phyloP scores from a whole-genome alignment of 2,797 vertebrate genomes.

The Lateolabrax maculatus region DNA sequence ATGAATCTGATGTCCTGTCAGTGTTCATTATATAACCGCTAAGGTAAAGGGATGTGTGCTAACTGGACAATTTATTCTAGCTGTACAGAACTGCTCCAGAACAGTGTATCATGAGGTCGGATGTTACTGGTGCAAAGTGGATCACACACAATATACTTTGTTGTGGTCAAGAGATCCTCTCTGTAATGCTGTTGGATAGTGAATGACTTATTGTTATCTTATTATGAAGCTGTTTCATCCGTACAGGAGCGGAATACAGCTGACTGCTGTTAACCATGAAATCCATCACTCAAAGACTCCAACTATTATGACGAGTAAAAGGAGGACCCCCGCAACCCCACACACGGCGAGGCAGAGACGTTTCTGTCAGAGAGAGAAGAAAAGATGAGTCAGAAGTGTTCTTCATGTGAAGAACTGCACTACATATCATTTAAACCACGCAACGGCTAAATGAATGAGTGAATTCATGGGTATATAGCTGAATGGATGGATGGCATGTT shows the following conservation, averaged over 20 bases:
- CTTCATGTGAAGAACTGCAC: neutral
- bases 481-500: slow-evolving; percentile 11
- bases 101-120: slow-evolving; percentile 36
- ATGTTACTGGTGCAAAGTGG: slow-evolving; percentile 30
- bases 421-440: neutral
- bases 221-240: slow-evolving; percentile 31
- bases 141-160: slow-evolving; percentile 35
- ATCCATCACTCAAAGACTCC: slow-evolving; percentile 69
- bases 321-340: slow-evolving; percentile 84
- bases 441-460: neutral
- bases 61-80: neutral
- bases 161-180: slow-evolving; percentile 24
- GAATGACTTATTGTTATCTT: slow-evolving; percentile 17
- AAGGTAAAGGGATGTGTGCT: slow-evolving; percentile 1
- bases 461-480: neutral
- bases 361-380: slow-evolving; percentile 83
- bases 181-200: slow-evolving; percentile 50
- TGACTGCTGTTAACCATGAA: slow-evolving; percentile 31
- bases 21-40: slow-evolving; percentile 8
- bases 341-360: slow-evolving; percentile 87
- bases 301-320: slow-evolving; percentile 89
- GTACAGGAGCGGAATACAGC: slow-evolving; percentile 25
- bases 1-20: slow-evolving; percentile 21
- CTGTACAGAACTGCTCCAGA: slow-evolving; percentile 19
- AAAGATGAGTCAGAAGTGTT: neutral